phyloP scores from a whole-genome alignment of 2,797 vertebrate genomes.

The Mormyrus hasselquistii region DNA sequence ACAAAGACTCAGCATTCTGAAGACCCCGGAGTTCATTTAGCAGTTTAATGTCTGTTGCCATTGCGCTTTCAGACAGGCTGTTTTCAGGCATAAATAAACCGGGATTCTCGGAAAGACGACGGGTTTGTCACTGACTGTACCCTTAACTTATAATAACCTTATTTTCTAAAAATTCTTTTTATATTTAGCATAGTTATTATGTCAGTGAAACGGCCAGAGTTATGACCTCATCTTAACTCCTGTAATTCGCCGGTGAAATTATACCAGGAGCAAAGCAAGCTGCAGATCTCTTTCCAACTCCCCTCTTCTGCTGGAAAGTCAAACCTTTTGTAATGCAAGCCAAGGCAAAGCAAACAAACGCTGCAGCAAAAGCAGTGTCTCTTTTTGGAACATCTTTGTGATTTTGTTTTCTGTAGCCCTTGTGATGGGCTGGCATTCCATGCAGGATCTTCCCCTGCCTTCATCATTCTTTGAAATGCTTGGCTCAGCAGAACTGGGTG shows the following conservation, averaged over 20 bases:
- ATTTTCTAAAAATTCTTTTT: neutral
- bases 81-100: neutral
- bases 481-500: neutral
- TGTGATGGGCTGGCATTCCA: neutral
- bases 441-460: neutral
- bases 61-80: neutral
- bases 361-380: neutral
- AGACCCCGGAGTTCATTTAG: neutral
- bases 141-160: constrained; percentile 8
- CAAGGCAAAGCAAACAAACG: neutral
- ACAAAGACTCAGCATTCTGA: neutral
- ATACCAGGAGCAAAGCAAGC: neutral
- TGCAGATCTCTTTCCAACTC: neutral
- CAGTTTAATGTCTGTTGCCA: neutral
- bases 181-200: constrained; percentile 2
- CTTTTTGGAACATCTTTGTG: neutral
- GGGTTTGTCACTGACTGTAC: neutral
- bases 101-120: neutral
- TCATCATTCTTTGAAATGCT: neutral
- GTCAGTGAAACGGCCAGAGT: constrained; percentile 19
- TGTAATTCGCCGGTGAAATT: neutral
- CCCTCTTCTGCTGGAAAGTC: constrained; percentile 17
- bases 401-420: neutral
- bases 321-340: neutral
- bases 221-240: neutral